Evolutionary conservation across 2,113 vertebrate genomes (phyloP).

Genomic region (Gymnobelideus leadbeateri): DNA sequence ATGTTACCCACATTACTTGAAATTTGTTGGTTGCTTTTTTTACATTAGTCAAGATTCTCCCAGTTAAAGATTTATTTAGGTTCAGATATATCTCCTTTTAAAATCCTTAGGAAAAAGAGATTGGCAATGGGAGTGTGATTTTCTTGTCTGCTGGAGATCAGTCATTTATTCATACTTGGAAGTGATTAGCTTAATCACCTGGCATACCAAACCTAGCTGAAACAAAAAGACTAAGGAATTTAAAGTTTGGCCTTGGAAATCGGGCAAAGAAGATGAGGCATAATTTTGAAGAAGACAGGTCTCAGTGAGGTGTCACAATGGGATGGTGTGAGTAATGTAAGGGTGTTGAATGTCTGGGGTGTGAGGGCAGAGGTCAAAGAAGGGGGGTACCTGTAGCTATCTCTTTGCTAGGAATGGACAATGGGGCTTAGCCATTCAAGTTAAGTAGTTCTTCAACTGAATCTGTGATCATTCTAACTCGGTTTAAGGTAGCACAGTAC

Average conservation of each 20-base stretch:
- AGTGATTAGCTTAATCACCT: slow-evolving; percentile 20
- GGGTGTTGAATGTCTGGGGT: no score
- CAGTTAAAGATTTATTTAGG: slow-evolving; percentile 37
- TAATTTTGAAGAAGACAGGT: not conserved
- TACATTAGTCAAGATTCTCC: slow-evolving; percentile 2
- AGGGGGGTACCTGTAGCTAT: no score
- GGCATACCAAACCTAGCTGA: not conserved
- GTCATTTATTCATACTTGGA: not conserved
- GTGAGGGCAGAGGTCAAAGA: no score
- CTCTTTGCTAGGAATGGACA: no score
- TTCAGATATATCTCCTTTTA: slow-evolving; percentile 29
- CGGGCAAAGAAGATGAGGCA: not conserved
- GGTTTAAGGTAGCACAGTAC: no score
- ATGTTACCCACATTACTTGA: not conserved
- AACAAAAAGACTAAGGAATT: slow-evolving; percentile 2
- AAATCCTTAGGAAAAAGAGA: not conserved
- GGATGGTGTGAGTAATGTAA: no score
- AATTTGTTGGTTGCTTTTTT: not conserved
- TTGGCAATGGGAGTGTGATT: not conserved
- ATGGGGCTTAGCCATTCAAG: no score
- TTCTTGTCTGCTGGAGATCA: not conserved
- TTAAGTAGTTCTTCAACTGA: no score
- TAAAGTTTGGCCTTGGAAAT: not conserved
- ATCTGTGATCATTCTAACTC: no score
- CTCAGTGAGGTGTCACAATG: no score